A percentile compares a stretch with the other conserved stretches of the same genome.
phyloP scores from a whole-genome alignment of 2,113 vertebrate genomes.

The Myrmophylax atrothorax region DNA sequence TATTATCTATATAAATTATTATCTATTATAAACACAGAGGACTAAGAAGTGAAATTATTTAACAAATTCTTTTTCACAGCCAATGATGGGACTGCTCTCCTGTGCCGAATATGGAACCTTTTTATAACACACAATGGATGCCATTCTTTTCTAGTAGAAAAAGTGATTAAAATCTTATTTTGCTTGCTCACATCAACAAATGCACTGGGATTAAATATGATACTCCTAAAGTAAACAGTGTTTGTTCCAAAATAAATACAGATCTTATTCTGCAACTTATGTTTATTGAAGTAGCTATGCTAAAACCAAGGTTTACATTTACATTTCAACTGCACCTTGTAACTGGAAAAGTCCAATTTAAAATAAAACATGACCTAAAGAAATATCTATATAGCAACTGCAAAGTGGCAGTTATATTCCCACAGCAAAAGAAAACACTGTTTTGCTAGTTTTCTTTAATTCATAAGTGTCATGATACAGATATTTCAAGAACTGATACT shows the following conservation, averaged over 20 bases:
- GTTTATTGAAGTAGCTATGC: slow-evolving; percentile 1
- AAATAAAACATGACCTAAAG: neutral
- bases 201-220: neutral
- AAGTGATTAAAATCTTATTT: slow-evolving; percentile 30
- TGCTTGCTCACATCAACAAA: neutral
- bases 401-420: neutral
- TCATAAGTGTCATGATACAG: neutral
- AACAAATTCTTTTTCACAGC: neutral
- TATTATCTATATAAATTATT: neutral
- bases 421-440: neutral
- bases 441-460: neutral
- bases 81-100: neutral
- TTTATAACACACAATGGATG: neutral
- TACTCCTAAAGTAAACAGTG: slow-evolving; percentile 1
- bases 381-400: neutral
- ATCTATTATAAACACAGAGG: neutral
- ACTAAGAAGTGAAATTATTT: neutral
- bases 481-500: neutral
- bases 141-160: neutral
- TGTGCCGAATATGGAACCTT: rapidly evolving
- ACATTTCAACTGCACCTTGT: slow-evolving; percentile 25
- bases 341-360: neutral
- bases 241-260: slow-evolving; percentile 33
- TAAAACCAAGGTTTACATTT: slow-evolving; percentile 8
- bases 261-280: neutral